Evolutionary conservation across 2,113 vertebrate genomes (phyloP).

Genomic region (Brachionichthys hirsutus): DNA sequence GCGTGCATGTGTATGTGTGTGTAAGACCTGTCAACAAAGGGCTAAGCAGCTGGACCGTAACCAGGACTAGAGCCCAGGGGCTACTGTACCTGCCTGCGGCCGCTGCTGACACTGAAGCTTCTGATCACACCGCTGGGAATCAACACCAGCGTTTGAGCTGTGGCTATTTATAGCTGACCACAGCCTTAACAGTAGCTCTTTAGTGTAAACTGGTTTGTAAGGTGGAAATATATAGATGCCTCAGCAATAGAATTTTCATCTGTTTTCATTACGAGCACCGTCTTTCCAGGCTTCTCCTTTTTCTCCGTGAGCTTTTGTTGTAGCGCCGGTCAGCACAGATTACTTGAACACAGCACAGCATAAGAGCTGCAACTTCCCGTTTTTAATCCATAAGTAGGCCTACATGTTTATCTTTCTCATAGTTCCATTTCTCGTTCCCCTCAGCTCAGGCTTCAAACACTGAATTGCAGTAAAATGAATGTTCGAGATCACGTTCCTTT

Average conservation of each 20-base stretch:
- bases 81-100: conserved; percentile 49
- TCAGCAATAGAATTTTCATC: conserved; percentile 15
- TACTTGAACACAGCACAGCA: too few species aligned
- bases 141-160: conserved; percentile 17
- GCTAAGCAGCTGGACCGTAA: conserved; percentile 32
- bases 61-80: conserved; percentile 46
- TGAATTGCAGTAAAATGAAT: too few species aligned
- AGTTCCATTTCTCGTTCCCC: too few species aligned
- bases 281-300: background rate
- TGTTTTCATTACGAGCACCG: conserved; percentile 8
- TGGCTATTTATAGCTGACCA: conserved; percentile 40
- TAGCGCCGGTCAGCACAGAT: too few species aligned
- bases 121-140: conserved; percentile 48
- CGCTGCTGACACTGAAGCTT: conserved; percentile 40
- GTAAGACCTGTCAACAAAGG: conserved; percentile 25
- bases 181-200: conserved; percentile 19
- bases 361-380: too few species aligned
- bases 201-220: background rate
- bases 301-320: too few species aligned
- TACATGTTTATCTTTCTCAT: too few species aligned
- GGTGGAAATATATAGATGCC: background rate
- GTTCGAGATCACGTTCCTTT: too few species aligned
- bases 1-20: background rate
- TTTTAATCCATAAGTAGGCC: too few species aligned
- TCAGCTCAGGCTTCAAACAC: too few species aligned